Conservation (phyloP, 2,113 vertebrate genomes). For the Microcebus murinus region DNA sequence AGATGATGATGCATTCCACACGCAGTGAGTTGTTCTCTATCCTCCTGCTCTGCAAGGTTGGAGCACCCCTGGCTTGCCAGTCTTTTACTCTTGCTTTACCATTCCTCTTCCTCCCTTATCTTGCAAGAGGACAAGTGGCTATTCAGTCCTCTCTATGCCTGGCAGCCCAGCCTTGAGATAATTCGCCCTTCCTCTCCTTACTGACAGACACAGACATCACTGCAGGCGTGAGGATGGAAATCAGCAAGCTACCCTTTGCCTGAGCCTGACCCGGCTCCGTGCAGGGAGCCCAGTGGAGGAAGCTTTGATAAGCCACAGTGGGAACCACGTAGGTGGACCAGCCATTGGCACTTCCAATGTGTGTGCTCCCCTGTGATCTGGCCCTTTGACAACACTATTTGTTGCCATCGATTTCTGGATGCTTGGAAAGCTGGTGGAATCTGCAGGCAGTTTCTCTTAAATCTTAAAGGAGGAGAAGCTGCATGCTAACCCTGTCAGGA, state of each 20-base stretch:
- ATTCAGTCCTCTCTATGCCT: slow-evolving; percentile 37
- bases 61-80: not conserved
- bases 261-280: not conserved
- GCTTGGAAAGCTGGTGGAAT: not conserved
- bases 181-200: not conserved
- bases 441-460: slow-evolving; percentile 20
- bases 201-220: slow-evolving; percentile 3
- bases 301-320: rapidly evolving
- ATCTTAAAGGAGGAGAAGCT: slow-evolving; percentile 33
- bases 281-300: not conserved
- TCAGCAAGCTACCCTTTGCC: not conserved
- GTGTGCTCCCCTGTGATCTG: not conserved
- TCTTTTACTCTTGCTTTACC: not conserved
- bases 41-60: not conserved
- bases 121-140: not conserved
- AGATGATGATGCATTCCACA: slow-evolving; percentile 5
- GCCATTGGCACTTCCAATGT: not conserved
- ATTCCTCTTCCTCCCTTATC: slow-evolving; percentile 48
- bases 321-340: not conserved
- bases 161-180: slow-evolving; percentile 37
- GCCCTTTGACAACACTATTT: slow-evolving; percentile 32
- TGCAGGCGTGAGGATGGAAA: not conserved
- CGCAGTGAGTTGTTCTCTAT: rapidly evolving
- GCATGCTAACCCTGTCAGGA: not conserved
- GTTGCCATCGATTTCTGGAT: slow-evolving; percentile 16